Evolutionary conservation across 2,113 vertebrate species (phyloP).

Genomic region (Oryzias woworae): DNA sequence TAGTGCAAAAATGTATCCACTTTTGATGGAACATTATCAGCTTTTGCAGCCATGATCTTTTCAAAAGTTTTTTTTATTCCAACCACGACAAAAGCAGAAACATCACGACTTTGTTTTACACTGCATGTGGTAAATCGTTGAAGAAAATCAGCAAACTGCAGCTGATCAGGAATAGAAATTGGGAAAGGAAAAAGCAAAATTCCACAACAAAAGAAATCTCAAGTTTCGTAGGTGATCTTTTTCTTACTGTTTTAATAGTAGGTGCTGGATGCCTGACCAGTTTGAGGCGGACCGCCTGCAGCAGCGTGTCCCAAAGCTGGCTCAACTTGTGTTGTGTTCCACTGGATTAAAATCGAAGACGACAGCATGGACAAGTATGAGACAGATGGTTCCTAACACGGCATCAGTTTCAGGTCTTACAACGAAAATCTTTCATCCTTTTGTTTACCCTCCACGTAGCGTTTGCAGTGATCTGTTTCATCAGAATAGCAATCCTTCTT

Average conservation of each 20-base stretch:
- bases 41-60: conserved; percentile 13
- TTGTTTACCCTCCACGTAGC: conserved; percentile 62
- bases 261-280: conserved; percentile 65
- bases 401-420: conserved; percentile 90
- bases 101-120: too few species aligned
- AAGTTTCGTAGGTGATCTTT: conserved; percentile 5
- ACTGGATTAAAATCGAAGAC: conserved; percentile 89
- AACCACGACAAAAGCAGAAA: too few species aligned
- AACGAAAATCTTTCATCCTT: conserved; percentile 87
- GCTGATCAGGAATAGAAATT: too few species aligned
- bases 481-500: conserved; percentile 76
- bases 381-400: conserved; percentile 92
- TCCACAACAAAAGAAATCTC: not conserved
- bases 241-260: conserved; percentile 13
- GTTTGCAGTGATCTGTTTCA: conserved; percentile 65
- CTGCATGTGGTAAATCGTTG: too few species aligned
- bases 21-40: not conserved
- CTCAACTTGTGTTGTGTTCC: conserved; percentile 85
- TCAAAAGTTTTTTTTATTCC: too few species aligned
- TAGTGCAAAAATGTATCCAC: too few species aligned
- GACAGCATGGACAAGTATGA: conserved; percentile 90
- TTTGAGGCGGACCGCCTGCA: conserved; percentile 79
- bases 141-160: too few species aligned
- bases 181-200: not conserved
- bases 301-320: conserved; percentile 82